Evolutionary conservation across 2,888 invertebrate genomes (phyloP), one percentile per base, ranked within the genome.

Genomic region (Poecilobothrus nobilitatus): DNA sequence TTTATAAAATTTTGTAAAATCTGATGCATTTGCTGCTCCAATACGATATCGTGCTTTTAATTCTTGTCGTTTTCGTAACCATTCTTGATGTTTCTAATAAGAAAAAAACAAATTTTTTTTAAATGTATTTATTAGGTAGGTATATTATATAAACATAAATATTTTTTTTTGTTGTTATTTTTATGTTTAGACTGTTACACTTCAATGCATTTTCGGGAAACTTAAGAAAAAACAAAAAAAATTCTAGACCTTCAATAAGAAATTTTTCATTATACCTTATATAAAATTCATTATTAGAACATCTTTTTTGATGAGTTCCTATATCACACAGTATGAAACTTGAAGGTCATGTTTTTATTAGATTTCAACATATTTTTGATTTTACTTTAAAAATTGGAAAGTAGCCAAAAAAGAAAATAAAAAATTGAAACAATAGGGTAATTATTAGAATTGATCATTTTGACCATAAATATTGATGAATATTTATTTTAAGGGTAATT

Each of bases 31-130:
- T 1, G 76, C 73, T 9, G 73, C 66, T 66, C 78, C 78, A 67
- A 67, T 63, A 62, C 65, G 66, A 33, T 69, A 67, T 41, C 68
- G 34, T 27, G 73, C 71, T 33, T 72, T 77, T 73, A 66, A 72
- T 70, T 71, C 76, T 73, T 74, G 76, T 7, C 80, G 78, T 67
- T 75, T 75, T 68, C 75, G 75, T n/a, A 81, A 73, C 81, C 81
- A 81, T 72, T 81, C 79, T 75, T 79, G 77, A 73, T 81, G 81
- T 76, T 81, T 78, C 81, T 81, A 72, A 68, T 70, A 66, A 53
- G 68, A 66, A 37, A 70, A 33, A 71, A 64, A 67, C n/a, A n/a
- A n/a, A n/a, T n/a, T n/a, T n/a, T n/a, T n/a, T n/a, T n/a, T n/a
- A n/a, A n/a, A n/a, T n/a, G n/a, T n/a, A n/a, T n/a, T n/a, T n/a